Evolutionary conservation across 2,888 invertebrate species (phyloP).

Genomic region (Orthosia gracilis): DNA sequence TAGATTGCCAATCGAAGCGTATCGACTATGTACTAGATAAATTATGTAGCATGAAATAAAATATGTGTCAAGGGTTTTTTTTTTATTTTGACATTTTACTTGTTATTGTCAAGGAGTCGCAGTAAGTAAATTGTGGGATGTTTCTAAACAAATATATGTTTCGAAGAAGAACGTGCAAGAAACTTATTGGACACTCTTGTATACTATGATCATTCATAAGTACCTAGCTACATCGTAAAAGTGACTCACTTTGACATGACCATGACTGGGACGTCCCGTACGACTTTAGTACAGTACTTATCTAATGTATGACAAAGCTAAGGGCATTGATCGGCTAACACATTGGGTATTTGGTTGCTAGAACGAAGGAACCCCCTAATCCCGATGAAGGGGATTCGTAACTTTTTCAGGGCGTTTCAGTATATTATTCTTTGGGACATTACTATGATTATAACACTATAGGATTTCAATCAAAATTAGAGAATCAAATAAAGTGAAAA

Average conservation of each 20-base stretch:
- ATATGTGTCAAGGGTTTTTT: no score
- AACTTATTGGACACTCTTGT: background rate
- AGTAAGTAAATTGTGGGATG: background rate
- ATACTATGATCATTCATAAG: background rate
- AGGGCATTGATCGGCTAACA: background rate
- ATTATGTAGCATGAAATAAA: no score
- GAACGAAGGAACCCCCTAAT: background rate
- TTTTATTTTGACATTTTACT: no score
- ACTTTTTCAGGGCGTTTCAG: background rate
- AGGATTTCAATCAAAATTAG: no score
- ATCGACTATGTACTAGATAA: no score
- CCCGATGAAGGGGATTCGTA: background rate
- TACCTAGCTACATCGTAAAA: background rate
- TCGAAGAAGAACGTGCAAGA: background rate
- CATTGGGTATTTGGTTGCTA: background rate
- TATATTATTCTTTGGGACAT: no score
- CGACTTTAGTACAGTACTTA: background rate
- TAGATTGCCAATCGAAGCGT: no score
- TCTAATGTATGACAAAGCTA: background rate
- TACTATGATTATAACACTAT: no score
- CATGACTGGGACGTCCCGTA: background rate
- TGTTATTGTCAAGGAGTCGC: no score
- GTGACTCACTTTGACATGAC: conserved; percentile 3
- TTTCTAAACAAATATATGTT: background rate
- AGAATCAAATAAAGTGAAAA: no score